Evolutionary conservation across 2,888 invertebrate genomes (phyloP).

Genomic region (Camponotus fellah): DNA sequence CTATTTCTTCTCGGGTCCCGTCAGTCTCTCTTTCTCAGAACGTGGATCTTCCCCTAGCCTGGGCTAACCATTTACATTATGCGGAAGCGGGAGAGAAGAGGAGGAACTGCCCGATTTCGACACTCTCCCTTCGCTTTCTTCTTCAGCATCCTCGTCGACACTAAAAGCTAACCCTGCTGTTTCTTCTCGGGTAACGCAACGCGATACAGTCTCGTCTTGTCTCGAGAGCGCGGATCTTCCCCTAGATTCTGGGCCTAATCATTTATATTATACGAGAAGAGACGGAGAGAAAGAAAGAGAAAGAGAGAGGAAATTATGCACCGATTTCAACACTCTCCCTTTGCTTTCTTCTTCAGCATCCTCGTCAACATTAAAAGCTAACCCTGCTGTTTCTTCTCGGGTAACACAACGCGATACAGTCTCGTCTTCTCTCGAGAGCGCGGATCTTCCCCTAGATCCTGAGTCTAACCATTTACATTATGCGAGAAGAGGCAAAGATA

Average conservation of each 20-base stretch:
- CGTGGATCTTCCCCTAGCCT: too few species aligned
- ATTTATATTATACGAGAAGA: conserved; percentile 76
- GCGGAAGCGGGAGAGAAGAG: too few species aligned
- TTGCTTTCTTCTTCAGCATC: conserved; percentile 1
- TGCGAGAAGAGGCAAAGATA: conserved; percentile 70
- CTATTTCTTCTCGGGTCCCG: conserved; percentile 38
- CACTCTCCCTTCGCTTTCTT: conserved; percentile 1
- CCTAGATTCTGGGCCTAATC: conserved; percentile 63
- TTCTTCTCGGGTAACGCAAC: conserved; percentile 34
- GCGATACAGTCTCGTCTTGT: conserved; percentile 56
- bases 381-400: conserved; percentile 36
- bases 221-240: conserved; percentile 67
- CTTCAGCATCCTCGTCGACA: neutral
- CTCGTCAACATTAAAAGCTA: neutral
- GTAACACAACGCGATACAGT: conserved; percentile 46
- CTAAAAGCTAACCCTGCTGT: conserved; percentile 12
- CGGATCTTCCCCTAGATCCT: conserved; percentile 56
- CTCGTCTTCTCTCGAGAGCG: conserved; percentile 64
- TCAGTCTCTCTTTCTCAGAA: too few species aligned
- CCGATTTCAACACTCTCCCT: conserved; percentile 46
- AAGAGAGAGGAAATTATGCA: neutral
- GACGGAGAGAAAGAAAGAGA: conserved; percentile 43
- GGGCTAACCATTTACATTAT: too few species aligned
- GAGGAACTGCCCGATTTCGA: too few species aligned
- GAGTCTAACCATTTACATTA: conserved; percentile 73